phyloP scores from a whole-genome alignment of 2,113 vertebrate genomes.

The Microcebus murinus region DNA sequence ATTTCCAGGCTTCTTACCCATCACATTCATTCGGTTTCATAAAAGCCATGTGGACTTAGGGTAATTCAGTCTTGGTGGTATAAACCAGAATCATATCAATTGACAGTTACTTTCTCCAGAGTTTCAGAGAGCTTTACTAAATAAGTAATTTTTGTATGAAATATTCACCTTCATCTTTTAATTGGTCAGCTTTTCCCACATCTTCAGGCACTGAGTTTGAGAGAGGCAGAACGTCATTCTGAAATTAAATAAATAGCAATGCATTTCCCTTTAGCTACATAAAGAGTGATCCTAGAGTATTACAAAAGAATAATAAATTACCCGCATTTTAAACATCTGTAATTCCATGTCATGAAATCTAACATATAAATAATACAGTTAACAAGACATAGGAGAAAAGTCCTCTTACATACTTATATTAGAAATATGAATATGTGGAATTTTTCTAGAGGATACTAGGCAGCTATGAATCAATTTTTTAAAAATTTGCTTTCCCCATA shows the following conservation, averaged over 20 bases:
- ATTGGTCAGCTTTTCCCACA: conserved; percentile 93
- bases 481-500: neutral
- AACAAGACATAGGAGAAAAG: neutral
- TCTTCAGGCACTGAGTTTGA: conserved; percentile 91
- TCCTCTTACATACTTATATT: neutral
- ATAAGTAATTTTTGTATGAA: neutral
- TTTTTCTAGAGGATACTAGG: neutral
- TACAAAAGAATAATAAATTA: neutral
- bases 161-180: conserved; percentile 96
- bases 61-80: neutral
- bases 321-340: neutral
- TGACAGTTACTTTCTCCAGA: conserved; percentile 1
- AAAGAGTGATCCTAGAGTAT: conserved; percentile 26
- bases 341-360: conserved; percentile 16
- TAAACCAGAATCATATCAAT: neutral
- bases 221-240: conserved; percentile 92
- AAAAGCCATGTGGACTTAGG: neutral
- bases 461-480: neutral
- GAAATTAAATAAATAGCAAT: conserved; percentile 64
- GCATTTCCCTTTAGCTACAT: conserved; percentile 21
- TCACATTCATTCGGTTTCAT: neutral
- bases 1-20: neutral
- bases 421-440: conserved; percentile 3
- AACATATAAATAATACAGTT: conserved; percentile 7
- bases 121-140: neutral